Evolutionary conservation across 2,113 vertebrate species (phyloP).

Genomic region (Toxotes chatareus): DNA sequence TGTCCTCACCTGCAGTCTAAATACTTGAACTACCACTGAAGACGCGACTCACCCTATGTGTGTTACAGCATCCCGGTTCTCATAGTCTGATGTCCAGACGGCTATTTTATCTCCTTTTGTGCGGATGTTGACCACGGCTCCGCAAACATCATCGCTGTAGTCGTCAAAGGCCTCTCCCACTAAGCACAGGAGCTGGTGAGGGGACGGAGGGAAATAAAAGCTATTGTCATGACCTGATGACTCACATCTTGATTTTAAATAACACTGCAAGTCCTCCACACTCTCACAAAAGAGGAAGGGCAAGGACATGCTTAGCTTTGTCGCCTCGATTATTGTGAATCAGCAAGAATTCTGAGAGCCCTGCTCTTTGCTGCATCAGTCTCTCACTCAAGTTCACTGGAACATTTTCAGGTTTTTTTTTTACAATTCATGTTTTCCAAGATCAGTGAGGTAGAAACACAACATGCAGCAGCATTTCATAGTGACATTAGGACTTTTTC

Average conservation of each 20-base stretch:
- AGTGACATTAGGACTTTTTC: background rate
- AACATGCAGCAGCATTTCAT: background rate
- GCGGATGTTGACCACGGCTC: constrained; percentile 98
- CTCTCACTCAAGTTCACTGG: background rate
- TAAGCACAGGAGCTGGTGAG: constrained; percentile 94
- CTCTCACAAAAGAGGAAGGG: background rate
- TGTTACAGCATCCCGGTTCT: constrained; percentile 95
- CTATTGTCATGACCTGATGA: background rate
- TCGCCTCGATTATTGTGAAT: background rate
- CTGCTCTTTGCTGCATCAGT: background rate
- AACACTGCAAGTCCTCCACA: background rate
- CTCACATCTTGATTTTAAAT: background rate
- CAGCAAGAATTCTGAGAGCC: background rate
- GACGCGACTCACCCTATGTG: constrained; percentile 93
- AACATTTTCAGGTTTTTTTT: background rate
- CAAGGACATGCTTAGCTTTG: background rate
- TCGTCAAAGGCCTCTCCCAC: constrained; percentile 98
- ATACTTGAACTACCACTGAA: background rate
- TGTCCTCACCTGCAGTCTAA: background rate
- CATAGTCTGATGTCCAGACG: constrained; percentile 97
- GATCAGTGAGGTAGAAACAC: background rate
- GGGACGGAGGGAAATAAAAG: background rate
- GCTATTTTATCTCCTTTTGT: constrained; percentile 98
- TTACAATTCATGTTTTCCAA: background rate
- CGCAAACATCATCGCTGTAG: constrained; percentile 96